These are phyloP conservation scores for Austrofundulus limnaeus DNA, from an alignment of 2,113 vertebrate species.

Conservation along the genomic window DNA sequence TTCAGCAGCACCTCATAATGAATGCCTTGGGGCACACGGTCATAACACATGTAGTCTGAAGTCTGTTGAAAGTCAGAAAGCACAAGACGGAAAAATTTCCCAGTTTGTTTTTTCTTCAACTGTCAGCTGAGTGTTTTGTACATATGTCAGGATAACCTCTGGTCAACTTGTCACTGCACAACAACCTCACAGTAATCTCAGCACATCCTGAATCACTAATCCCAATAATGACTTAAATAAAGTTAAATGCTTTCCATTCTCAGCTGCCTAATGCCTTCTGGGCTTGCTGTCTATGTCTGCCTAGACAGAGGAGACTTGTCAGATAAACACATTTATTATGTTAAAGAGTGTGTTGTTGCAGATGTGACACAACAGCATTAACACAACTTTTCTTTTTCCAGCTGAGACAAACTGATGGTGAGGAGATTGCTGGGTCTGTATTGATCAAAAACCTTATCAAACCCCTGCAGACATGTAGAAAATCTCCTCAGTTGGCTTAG, in stretches of 20 bases:
- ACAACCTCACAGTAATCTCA: conserved; percentile 7
- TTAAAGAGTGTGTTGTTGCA: not conserved
- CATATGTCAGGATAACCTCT: not conserved
- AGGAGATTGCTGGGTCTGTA: no score
- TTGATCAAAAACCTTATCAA: no score
- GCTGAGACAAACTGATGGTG: no score
- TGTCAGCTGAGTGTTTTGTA: not conserved
- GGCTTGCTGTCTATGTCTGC: conserved; percentile 23
- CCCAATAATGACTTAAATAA: conserved; percentile 40
- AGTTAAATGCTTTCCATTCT: conserved; percentile 25
- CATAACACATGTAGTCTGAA: no score
- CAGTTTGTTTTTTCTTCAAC: conserved; percentile 4
- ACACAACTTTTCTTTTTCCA: no score
- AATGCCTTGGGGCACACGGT: no score
- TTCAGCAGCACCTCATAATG: no score
- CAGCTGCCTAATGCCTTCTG: not conserved
- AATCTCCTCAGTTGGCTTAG: no score
- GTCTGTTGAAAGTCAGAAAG: not conserved
- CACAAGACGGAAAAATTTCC: not conserved
- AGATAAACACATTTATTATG: conserved; percentile 3
- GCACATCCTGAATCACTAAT: conserved; percentile 28
- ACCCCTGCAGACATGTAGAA: no score
- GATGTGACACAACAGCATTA: conserved; percentile 12
- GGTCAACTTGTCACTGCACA: conserved; percentile 17
- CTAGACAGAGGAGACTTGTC: conserved; percentile 9